A percentile compares a stretch with the other conserved stretches of the same genome.
Evolutionary conservation across 2,888 invertebrate species (phyloP).

Genomic region (Tortrix viridana): DNA sequence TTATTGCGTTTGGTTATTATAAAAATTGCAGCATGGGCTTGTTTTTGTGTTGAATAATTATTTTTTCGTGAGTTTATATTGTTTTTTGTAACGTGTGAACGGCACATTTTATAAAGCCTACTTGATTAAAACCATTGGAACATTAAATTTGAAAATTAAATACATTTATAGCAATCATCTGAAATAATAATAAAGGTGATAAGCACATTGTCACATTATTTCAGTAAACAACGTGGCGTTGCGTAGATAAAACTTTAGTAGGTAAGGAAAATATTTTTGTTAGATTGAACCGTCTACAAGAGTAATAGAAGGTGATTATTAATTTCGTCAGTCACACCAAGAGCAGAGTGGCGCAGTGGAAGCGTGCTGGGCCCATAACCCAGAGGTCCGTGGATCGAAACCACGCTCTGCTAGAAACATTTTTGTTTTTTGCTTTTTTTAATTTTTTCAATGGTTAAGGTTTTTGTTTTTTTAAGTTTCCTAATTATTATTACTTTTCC

Average conservation of each 20-base stretch:
- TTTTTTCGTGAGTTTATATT: constrained; percentile 1
- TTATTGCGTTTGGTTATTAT: constrained; percentile 51
- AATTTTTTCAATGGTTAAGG: constrained; percentile 17
- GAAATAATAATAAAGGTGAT: no score
- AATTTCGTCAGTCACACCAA: constrained; percentile 42
- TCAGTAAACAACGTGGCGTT: no score
- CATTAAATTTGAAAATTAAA: no score
- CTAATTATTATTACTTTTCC: neutral
- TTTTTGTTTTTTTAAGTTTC: neutral
- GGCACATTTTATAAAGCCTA: no score
- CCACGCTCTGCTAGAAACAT: constrained; percentile 89
- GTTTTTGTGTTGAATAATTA: constrained; percentile 14
- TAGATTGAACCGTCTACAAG: neutral
- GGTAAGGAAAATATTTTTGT: neutral
- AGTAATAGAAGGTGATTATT: neutral
- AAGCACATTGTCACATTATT: no score
- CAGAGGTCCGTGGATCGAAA: constrained; percentile 97
- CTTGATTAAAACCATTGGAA: no score
- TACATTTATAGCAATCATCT: no score
- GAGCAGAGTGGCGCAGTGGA: constrained; percentile 93
- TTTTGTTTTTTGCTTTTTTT: constrained; percentile 49
- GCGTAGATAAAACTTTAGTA: no score
- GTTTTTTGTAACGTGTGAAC: no score
- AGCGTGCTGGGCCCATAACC: constrained; percentile 94
- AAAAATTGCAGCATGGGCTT: constrained; percentile 29